A percentile compares a stretch with the other conserved stretches of the same genome.
Evolutionary conservation across 2,888 invertebrate genomes (phyloP).

Genomic region (Melanargia galathea): DNA sequence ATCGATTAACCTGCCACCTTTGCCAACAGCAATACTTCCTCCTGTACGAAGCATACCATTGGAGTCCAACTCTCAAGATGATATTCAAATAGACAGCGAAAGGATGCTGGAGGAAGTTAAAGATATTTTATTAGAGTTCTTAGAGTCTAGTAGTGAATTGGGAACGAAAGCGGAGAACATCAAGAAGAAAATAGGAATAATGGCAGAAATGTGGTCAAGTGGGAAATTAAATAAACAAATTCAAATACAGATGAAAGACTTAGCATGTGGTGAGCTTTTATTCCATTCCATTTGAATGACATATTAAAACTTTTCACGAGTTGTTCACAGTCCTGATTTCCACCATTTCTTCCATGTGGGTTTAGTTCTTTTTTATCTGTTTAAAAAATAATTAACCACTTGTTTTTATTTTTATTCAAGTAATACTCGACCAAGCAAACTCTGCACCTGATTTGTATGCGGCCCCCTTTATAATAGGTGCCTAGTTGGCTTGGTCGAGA

Average conservation of each 20-base stretch:
- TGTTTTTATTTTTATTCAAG: too few relatives aligned
- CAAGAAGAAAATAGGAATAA: constrained; percentile 74
- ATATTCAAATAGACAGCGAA: constrained; percentile 56
- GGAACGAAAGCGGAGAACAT: constrained; percentile 77
- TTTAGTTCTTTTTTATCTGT: too few relatives aligned
- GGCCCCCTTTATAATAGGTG: too few relatives aligned
- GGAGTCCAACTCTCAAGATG: constrained; percentile 27
- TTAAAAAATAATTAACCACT: too few relatives aligned
- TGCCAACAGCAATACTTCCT: constrained; percentile 46
- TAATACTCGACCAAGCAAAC: too few relatives aligned
- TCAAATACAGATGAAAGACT: constrained; percentile 71
- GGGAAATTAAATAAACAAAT: constrained; percentile 78
- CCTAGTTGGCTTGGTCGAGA: too few relatives aligned
- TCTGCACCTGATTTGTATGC: too few relatives aligned
- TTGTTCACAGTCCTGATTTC: too few relatives aligned
- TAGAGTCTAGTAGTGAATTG: constrained; percentile 66
- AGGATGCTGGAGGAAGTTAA: constrained; percentile 61
- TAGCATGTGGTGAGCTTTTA: constrained; percentile 79
- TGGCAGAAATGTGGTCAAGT: constrained; percentile 82
- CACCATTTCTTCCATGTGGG: too few relatives aligned
- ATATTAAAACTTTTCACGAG: too few relatives aligned
- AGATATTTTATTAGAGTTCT: constrained; percentile 56
- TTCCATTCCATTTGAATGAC: background rate
- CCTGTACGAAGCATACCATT: constrained; percentile 36
- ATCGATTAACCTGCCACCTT: constrained; percentile 57